phyloP scores from a whole-genome alignment of 1,140 invertebrate species.

The Halotydeus destructor region DNA sequence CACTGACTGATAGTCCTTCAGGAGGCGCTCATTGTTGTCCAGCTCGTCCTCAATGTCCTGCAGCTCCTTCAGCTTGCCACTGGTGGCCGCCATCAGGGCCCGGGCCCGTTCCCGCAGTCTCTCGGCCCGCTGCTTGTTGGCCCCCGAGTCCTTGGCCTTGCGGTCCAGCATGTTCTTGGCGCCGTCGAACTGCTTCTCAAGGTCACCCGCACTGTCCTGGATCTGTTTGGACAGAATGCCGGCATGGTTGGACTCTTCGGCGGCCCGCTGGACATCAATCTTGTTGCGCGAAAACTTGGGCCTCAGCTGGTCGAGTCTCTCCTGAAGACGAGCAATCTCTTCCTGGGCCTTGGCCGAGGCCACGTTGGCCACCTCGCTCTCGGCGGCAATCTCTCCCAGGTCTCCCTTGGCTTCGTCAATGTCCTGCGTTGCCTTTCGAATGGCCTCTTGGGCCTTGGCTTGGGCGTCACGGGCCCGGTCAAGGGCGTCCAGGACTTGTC shows the following conservation, averaged over 20 bases:
- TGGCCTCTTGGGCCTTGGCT: conserved; percentile 47
- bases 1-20: conserved; percentile 24
- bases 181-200: conserved; percentile 35
- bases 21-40: conserved; percentile 25
- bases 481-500: conserved; percentile 34
- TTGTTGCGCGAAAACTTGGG: conserved; percentile 53
- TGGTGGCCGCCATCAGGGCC: conserved; percentile 47
- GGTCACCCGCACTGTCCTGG: conserved; percentile 24
- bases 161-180: conserved; percentile 35
- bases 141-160: conserved; percentile 37
- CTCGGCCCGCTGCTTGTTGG: conserved; percentile 46
- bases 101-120: conserved; percentile 45
- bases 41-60: conserved; percentile 33
- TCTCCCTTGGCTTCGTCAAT: conserved; percentile 50
- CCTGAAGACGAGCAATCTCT: conserved; percentile 41
- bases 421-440: conserved; percentile 52
- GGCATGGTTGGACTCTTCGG: conserved; percentile 31
- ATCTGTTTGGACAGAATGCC: conserved; percentile 33
- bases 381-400: conserved; percentile 41
- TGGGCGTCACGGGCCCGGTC: conserved; percentile 51
- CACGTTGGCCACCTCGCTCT: conserved; percentile 46
- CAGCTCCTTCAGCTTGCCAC: conserved; percentile 46
- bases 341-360: conserved; percentile 46
- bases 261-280: conserved; percentile 35
- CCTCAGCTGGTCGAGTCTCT: conserved; percentile 43